Conservation (phyloP, 2,113 vertebrate genomes). For the Aldabrachelys gigantea region DNA sequence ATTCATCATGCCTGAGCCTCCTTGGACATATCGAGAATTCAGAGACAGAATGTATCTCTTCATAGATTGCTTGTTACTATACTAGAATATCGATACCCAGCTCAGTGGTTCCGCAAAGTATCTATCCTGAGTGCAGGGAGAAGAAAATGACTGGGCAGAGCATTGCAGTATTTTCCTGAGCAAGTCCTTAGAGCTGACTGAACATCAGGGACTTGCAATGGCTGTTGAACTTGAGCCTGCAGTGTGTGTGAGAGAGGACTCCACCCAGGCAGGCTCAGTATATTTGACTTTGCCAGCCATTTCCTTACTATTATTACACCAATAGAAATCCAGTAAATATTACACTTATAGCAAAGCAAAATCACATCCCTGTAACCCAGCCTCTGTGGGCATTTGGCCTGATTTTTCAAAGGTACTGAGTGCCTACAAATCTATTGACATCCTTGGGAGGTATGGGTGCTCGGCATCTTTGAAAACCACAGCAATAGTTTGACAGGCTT, state of each 20-base stretch:
- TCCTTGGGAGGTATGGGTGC: background rate
- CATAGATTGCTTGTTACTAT: background rate
- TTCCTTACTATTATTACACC: background rate
- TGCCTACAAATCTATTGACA: background rate
- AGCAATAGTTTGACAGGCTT: background rate
- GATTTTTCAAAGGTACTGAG: background rate
- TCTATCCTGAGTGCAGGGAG: background rate
- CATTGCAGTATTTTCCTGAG: background rate
- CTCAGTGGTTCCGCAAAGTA: background rate
- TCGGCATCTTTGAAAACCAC: background rate
- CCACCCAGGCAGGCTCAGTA: background rate
- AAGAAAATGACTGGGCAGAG: background rate
- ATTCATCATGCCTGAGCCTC: background rate
- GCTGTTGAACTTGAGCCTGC: background rate
- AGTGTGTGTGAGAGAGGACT: background rate
- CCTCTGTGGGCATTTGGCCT: background rate
- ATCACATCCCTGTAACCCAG: background rate
- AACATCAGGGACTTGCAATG: background rate
- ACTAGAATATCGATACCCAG: background rate
- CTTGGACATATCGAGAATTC: background rate
- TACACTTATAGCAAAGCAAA: background rate
- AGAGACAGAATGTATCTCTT: background rate
- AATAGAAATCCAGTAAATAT: background rate
- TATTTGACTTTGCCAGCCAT: background rate
- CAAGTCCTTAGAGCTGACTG: background rate